Evolutionary conservation across 1,140 invertebrate species (phyloP), one percentile per base, ranked within the genome.

Genomic region (Campoletis sonorensis): DNA sequence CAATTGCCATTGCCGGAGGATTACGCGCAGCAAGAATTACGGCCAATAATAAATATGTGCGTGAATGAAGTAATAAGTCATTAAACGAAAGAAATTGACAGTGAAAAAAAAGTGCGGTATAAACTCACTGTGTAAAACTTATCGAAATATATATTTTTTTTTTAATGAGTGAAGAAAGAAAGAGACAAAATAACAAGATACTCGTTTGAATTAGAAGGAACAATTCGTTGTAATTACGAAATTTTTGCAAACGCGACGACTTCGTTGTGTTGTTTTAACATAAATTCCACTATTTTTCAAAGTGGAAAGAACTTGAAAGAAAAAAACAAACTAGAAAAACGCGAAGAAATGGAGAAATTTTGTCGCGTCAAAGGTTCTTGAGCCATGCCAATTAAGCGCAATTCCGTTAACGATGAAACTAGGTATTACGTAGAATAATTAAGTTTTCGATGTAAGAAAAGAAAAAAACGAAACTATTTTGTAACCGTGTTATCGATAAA

Each of bases 1-100:
- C 90, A 93, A 26, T 88, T 95, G 70, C 94, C 94, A 5, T 91
- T 95, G 80, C 94, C 95, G 26, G 94, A 95, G 86, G 95, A 95
- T 89, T 95, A 95, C 85, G 91, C 92, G 2, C 91, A 94, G 67
- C 93, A 94, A 84, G 95, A 95, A 85, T 87, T 95, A 16, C 89
- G 92, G 54, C 89, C 91, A 13, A 87, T 94, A 21, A 85, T 91
- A 27, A 91, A 89, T 84, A 86, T 89, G 80, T 88, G 87, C 21
- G 84, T 89, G 21, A 85, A 85, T 26, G 88, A 90, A 82, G 85
- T 89, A 72, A 21, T 81, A 58, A 80, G 79, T n/a, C 70, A 82
- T 75, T 84, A 21, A 84, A 67, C 27, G 45, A 79, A 78, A 37
- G 33, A 78, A 78, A 45, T 78, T 78, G 21, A 67, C 51, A 40